Evolutionary conservation across 2,113 vertebrate genomes (phyloP).

Genomic region (Amblyopsis rosae): DNA sequence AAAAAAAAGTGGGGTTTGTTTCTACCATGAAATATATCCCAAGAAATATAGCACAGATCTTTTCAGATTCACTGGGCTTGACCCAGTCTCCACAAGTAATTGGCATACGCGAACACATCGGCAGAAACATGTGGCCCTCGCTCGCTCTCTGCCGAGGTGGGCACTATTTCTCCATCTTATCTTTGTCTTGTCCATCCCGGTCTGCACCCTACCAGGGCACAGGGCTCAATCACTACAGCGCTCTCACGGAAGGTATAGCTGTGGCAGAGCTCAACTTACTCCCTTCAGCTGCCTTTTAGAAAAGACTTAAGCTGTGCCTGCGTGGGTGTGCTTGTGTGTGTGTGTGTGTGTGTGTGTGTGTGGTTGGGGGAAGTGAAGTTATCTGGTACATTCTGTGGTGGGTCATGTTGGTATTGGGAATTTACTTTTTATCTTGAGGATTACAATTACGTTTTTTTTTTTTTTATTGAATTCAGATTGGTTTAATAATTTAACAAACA

Average conservation of each 20-base stretch:
- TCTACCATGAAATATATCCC: too few relatives aligned
- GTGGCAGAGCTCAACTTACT: slow-evolving; percentile 56
- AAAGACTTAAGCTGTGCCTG: slow-evolving; percentile 17
- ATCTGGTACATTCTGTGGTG: background rate
- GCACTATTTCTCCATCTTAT: slow-evolving; percentile 54
- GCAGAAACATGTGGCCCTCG: background rate
- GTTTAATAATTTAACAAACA: too few relatives aligned
- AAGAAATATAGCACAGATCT: too few relatives aligned
- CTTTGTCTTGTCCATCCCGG: slow-evolving; percentile 32
- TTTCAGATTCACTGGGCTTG: background rate
- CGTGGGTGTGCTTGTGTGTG: slow-evolving; percentile 13
- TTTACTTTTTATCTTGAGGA: background rate
- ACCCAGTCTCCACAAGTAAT: background rate
- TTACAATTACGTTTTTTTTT: too few relatives aligned
- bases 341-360: slow-evolving; percentile 18
- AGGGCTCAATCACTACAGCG: slow-evolving; percentile 55
- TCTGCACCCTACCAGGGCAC: slow-evolving; percentile 38
- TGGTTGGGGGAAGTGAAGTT: background rate
- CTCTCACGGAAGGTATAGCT: slow-evolving; percentile 22
- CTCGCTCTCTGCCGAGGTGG: slow-evolving; percentile 9
- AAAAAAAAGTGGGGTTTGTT: too few relatives aligned
- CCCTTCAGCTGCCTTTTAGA: slow-evolving; percentile 23
- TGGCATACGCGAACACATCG: background rate
- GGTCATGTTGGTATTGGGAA: background rate
- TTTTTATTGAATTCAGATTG: too few relatives aligned